Conservation (phyloP, 2,888 invertebrate species). For the Drosophila prolongata region DNA sequence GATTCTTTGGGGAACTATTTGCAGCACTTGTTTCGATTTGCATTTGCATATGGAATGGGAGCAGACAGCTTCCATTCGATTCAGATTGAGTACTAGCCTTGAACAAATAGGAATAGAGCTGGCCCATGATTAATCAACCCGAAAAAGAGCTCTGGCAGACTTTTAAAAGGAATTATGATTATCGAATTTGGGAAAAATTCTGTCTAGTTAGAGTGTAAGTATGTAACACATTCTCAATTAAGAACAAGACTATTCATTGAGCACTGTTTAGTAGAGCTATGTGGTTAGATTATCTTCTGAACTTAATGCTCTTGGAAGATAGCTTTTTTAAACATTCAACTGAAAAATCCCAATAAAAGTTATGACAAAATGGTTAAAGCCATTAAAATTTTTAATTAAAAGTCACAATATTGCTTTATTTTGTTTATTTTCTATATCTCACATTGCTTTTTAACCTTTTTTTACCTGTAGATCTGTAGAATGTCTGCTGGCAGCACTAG, state of each 20-base stretch:
- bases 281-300: too few relatives aligned
- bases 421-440: background rate
- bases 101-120: slow-evolving; percentile 9
- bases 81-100: slow-evolving; percentile 5
- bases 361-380: too few relatives aligned
- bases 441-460: too few relatives aligned
- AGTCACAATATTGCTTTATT: too few relatives aligned
- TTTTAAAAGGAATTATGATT: slow-evolving; percentile 8
- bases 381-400: too few relatives aligned
- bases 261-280: background rate
- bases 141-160: background rate
- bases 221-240: background rate
- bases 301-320: too few relatives aligned
- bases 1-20: slow-evolving; percentile 40
- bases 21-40: slow-evolving; percentile 38
- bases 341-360: too few relatives aligned
- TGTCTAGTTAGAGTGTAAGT: background rate
- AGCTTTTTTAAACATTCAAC: too few relatives aligned
- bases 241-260: background rate
- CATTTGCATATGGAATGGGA: slow-evolving; percentile 13
- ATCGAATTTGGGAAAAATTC: background rate
- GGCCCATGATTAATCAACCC: slow-evolving; percentile 15
- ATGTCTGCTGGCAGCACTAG: background rate
- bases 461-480: too few relatives aligned
- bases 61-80: slow-evolving; percentile 14